These are phyloP conservation scores for Umimayanthus chanpuru DNA, from an alignment of 92 coral and sea anemone species.

Conservation along the genomic window DNA sequence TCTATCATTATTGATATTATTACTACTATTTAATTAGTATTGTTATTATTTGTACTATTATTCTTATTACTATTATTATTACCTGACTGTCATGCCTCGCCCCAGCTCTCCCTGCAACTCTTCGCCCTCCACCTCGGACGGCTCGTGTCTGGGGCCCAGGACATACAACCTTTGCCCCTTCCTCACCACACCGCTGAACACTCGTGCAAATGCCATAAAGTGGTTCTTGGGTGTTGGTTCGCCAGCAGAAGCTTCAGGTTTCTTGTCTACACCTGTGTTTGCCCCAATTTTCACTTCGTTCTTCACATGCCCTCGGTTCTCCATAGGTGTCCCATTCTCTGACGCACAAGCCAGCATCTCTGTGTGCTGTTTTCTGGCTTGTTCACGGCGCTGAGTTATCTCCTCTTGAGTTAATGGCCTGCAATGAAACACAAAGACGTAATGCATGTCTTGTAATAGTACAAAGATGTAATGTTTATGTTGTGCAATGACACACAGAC, in stretches of 20 bases:
- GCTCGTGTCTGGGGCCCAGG: conserved; percentile 93
- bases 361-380: conserved; percentile 87
- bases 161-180: conserved; percentile 87
- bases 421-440: background rate
- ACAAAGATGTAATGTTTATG: background rate
- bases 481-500: no score
- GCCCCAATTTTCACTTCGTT: background rate
- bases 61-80: no score
- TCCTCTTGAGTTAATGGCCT: conserved; percentile 98
- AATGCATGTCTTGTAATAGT: background rate
- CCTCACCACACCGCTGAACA: conserved; percentile 87
- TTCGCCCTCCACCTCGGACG: conserved; percentile 47
- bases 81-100: conserved; percentile 40
- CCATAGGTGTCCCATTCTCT: conserved; percentile 51
- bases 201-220: conserved; percentile 92
- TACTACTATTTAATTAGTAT: no score
- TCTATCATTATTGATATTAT: no score
- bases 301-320: conserved; percentile 4
- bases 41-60: no score
- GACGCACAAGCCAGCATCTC: conserved; percentile 60
- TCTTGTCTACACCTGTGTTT: conserved; percentile 14
- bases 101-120: conserved; percentile 21
- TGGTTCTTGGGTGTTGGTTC: conserved; percentile 64
- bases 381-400: conserved; percentile 87
- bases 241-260: background rate